Evolutionary conservation across 2,797 vertebrate genomes (phyloP).

Genomic region (Malacoctenus gilli): DNA sequence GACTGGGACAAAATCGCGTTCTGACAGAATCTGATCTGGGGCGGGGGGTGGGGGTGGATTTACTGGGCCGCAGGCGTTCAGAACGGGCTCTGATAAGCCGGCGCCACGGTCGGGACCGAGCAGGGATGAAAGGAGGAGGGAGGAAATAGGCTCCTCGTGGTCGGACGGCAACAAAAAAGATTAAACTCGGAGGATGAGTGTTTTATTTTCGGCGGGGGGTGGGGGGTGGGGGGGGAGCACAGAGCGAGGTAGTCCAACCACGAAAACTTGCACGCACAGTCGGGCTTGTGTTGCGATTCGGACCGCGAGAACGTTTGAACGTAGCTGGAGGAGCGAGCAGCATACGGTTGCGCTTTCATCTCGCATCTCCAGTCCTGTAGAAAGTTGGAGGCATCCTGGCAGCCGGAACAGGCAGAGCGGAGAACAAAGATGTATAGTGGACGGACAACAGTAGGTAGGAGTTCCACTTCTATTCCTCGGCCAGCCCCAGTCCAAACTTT

Average conservation of each 20-base stretch:
- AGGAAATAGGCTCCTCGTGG: too few relatives aligned
- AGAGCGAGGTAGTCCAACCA: too few relatives aligned
- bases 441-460: slow-evolving; percentile 27
- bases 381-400: slow-evolving; percentile 36
- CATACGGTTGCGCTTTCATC: slow-evolving; percentile 19
- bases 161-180: too few relatives aligned
- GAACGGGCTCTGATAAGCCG: slow-evolving; percentile 22
- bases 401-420: slow-evolving; percentile 8
- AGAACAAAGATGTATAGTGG: slow-evolving; percentile 30
- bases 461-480: slow-evolving; percentile 24
- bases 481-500: slow-evolving; percentile 11
- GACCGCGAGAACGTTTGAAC: not conserved
- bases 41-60: too few relatives aligned
- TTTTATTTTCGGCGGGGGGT: too few relatives aligned
- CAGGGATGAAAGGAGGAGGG: slow-evolving; percentile 3
- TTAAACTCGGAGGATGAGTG: too few relatives aligned
- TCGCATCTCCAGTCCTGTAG: not conserved
- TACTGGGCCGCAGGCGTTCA: slow-evolving; percentile 25
- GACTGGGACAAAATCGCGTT: slow-evolving; percentile 27
- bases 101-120: slow-evolving; percentile 2
- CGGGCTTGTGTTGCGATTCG: not conserved
- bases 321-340: slow-evolving; percentile 14
- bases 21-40: slow-evolving; percentile 32
- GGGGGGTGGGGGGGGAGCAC: too few relatives aligned
- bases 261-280: too few relatives aligned